Base-by-base conservation (phyloP, 2,888 invertebrate species). In the Hydroisotoma schaefferi region DNA sequence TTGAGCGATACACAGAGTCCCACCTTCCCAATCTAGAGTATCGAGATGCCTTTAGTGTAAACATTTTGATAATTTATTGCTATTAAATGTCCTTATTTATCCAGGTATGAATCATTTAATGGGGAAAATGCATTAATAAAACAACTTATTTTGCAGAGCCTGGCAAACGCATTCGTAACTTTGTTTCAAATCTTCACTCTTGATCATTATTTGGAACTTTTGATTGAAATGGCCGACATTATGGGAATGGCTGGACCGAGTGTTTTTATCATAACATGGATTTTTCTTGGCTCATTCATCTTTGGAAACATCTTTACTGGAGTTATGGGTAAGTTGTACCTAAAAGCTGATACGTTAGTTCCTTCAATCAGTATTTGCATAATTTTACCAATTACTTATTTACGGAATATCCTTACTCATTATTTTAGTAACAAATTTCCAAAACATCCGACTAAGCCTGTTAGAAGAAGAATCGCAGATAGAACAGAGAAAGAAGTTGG, bases 261-360 rank as follows among this genome's bases (percentile, higher is more conserved):
- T 26, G 25, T 52, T 8, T 72, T 62, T 51, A 47, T 65, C 8
- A 57, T 72, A 6, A 49, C 59, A 1, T 72, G 72, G 72, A 63
- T 72, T 38, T 60, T 72, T 4, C 57, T 72, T 4, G 70, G 70
- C 12, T 64, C 68, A 5, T 70, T 72, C 37, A 72, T 72, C 37
- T 72, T 72, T 40, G 57, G 59, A 43, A 72, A 72, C 48, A 72
- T 72, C 40, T 72, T 72, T 38, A 66, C 67, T 1, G 72, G 72
- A 22, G 70, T 70, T 10, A 72, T 72, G 72, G 72, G 67, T 65
- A 29, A 18, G 20, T 28, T 25, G 15, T 46, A 20, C 12, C 40
- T n/a, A n/a, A n/a, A n/a, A n/a, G 27, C 18, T 4, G 8, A 8
- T 15, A 40, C 5, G 5, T 40, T 40, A 15, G n/a, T 18, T 18